Evolutionary conservation across 2,888 invertebrate genomes (phyloP).

Genomic region (Lochmaea capreae): DNA sequence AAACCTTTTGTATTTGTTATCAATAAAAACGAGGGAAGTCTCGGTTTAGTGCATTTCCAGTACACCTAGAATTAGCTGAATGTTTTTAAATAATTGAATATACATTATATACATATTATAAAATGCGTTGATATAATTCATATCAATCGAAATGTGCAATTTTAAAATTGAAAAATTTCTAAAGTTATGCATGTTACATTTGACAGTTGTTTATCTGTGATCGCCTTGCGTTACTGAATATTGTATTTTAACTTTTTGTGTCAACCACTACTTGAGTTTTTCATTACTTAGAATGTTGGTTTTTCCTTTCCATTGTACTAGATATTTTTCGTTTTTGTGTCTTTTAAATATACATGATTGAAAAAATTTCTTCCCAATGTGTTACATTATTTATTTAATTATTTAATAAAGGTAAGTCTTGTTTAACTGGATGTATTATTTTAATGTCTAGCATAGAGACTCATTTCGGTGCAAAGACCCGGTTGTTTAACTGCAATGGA

Average conservation of each 20-base stretch:
- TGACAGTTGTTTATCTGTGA: constrained; percentile 66
- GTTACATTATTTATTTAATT: constrained; percentile 49
- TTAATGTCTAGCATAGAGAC: constrained; percentile 2
- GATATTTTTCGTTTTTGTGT: constrained; percentile 62
- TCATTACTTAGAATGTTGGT: constrained; percentile 38
- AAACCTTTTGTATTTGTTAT: constrained; percentile 29
- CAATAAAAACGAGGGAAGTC: constrained; percentile 36
- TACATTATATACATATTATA: constrained; percentile 66
- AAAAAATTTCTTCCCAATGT: constrained; percentile 51
- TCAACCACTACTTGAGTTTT: constrained; percentile 47
- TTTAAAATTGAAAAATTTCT: constrained; percentile 61
- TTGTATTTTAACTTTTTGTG: constrained; percentile 53
- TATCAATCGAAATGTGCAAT: constrained; percentile 67
- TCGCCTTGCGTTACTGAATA: constrained; percentile 63
- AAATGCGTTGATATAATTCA: constrained; percentile 66
- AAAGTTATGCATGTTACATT: constrained; percentile 65
- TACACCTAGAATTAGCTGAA: constrained; percentile 64
- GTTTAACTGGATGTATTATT: constrained; percentile 39
- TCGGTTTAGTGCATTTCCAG: constrained; percentile 57
- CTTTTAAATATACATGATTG: constrained; percentile 60
- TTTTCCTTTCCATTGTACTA: constrained; percentile 62
- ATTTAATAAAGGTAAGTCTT: constrained; percentile 51
- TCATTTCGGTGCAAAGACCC: no score
- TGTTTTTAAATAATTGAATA: constrained; percentile 67
- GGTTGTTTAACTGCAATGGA: no score